A percentile compares a stretch with the other conserved stretches of the same genome.
Evolutionary conservation across 2,888 invertebrate genomes (phyloP).

Genomic region (Bhutanitis thaidina): DNA sequence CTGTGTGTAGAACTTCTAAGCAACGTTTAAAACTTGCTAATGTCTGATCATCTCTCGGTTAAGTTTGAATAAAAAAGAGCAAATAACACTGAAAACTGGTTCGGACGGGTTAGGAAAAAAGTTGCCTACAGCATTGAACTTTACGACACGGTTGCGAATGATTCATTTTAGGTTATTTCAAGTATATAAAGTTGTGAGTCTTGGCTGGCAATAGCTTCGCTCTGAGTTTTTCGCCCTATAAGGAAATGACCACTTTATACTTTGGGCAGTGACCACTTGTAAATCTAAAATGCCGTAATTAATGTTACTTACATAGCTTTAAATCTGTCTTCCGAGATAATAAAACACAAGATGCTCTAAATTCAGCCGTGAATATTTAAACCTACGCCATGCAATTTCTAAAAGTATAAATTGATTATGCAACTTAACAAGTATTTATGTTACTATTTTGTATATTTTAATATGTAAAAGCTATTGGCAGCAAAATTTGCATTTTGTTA

Average conservation of each 20-base stretch:
- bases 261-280: slow-evolving; percentile 74
- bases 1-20: no score
- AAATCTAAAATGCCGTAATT: slow-evolving; percentile 25
- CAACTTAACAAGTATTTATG: no score
- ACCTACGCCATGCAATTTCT: slow-evolving; percentile 11
- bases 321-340: slow-evolving; percentile 13
- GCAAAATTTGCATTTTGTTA: background rate
- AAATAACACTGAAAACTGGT: slow-evolving; percentile 50
- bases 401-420: background rate
- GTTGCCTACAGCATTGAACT: slow-evolving; percentile 49
- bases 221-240: slow-evolving; percentile 62
- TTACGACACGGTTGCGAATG: slow-evolving; percentile 45
- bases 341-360: slow-evolving; percentile 16
- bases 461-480: background rate
- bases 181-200: slow-evolving; percentile 37
- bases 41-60: slow-evolving; percentile 7
- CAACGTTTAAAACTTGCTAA: background rate
- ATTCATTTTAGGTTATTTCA: slow-evolving; percentile 47
- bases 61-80: slow-evolving; percentile 36
- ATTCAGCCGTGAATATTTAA: slow-evolving; percentile 15
- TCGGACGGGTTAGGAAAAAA: slow-evolving; percentile 51
- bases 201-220: slow-evolving; percentile 42
- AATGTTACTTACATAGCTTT: slow-evolving; percentile 15
- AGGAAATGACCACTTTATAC: slow-evolving; percentile 65
- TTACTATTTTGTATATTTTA: no score